Conservation (phyloP, 2,113 vertebrate species). For the Rhineura floridana region DNA sequence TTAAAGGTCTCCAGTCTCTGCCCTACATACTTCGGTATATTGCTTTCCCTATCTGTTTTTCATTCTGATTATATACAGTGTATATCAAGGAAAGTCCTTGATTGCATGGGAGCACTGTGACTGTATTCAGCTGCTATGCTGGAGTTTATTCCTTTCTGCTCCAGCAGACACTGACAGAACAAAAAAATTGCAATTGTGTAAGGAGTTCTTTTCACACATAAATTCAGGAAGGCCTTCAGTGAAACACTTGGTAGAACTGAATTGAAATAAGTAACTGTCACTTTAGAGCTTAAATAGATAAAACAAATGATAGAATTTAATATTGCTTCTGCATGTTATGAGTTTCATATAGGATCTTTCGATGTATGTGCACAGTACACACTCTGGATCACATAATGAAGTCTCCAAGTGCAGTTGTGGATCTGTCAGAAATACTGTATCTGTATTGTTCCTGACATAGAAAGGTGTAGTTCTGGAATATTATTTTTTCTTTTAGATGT, state of each 20-base stretch:
- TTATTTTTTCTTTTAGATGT: slow-evolving; percentile 24
- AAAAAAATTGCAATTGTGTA: not conserved
- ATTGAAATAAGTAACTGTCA: not conserved
- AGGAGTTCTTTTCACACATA: not conserved
- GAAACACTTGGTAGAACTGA: not conserved
- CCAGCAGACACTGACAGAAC: not conserved
- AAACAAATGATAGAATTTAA: not conserved
- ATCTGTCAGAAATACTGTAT: not conserved
- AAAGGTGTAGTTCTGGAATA: not conserved
- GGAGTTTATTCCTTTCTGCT: not conserved
- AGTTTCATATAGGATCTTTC: not conserved
- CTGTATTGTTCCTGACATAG: not conserved
- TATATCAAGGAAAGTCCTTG: not conserved
- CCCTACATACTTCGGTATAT: not conserved
- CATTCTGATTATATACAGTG: not conserved
- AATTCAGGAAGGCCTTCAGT: not conserved
- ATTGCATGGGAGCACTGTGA: not conserved
- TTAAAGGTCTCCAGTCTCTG: not conserved
- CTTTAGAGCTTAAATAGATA: not conserved
- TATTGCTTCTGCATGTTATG: not conserved
- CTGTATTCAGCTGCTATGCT: not conserved
- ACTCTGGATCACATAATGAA: not conserved
- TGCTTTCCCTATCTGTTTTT: not conserved
- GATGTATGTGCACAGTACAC: not conserved
- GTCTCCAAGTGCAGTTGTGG: not conserved